Percentiles rank a stretch among this genome's conserved stretches.
Conservation (phyloP, 2,888 invertebrate genomes). For the Tetragonula carbonaria region DNA sequence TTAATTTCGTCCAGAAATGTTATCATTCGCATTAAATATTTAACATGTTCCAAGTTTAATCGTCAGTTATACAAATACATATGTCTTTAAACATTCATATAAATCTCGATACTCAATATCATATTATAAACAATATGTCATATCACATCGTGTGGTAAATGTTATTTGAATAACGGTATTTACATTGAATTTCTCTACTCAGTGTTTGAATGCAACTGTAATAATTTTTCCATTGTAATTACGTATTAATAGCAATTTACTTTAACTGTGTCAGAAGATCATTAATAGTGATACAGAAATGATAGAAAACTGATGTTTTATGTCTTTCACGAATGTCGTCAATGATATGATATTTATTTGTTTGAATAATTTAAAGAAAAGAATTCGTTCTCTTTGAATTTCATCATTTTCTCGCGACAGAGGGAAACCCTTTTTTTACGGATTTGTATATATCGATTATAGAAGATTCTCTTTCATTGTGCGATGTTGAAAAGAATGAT, state of each 20-base stretch:
- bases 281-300: background rate
- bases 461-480: conserved; percentile 2
- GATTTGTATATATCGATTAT: conserved; percentile 26
- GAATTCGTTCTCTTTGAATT: background rate
- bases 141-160: background rate
- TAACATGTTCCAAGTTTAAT: background rate
- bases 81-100: background rate
- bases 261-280: conserved; percentile 4
- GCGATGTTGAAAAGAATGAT: conserved; percentile 9
- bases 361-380: background rate
- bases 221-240: conserved; percentile 22
- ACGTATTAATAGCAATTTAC: conserved; percentile 26
- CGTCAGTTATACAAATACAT: background rate
- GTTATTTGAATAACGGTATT: conserved; percentile 5
- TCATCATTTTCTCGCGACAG: background rate
- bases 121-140: background rate
- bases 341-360: background rate
- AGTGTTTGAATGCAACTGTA: conserved; percentile 2
- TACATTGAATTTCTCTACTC: background rate
- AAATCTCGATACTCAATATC: background rate
- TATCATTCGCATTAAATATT: background rate
- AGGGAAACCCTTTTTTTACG: background rate
- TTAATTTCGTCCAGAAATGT: background rate
- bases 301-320: background rate
- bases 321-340: too few relatives aligned